Evolutionary conservation across 2,888 invertebrate species (phyloP), one percentile per base, ranked within the genome.

Genomic region (Yponomeuta malinellus): DNA sequence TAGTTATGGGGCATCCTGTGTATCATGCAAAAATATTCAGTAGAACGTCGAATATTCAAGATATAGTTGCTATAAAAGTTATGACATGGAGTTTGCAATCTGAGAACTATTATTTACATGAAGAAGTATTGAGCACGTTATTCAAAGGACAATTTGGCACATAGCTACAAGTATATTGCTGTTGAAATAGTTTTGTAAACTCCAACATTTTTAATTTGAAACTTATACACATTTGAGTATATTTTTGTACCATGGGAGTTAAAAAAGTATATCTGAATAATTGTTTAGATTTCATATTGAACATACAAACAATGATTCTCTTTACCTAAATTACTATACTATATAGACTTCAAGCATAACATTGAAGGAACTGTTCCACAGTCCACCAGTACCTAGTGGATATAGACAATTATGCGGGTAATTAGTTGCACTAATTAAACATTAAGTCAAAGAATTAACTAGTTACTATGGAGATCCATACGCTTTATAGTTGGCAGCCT

Each of bases 361-460:
- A 52, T 5, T 52, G 12, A 52, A 68, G 29, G 31, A 29, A 68
- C 3, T 10, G 48, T 48, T 63, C 43, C 67, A 68, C 70, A 23
- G 70, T 59, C 52, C 52, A 59, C 52, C 9, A 65, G 65, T 48
- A 8, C 43, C 6, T n/a, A 70, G 70, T 65, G 66, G 70, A 23
- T 64, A 65, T 12, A 64, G 63, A 63, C 63, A 63, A 43, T 68
- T 48, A 70, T 63, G 48, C 10, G 59, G n/a, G 31, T 81, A 75
- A 81, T 84, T 85, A 84, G 84, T 86, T 85, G 84, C 83, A 84
- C 86, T 88, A 78, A 81, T 83, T 84, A 59, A 87, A 85, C 84
- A 82, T 81, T 84, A 82, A 84, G 12, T 82, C 80, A 78, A 75
- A 77, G 80, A 80, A 84, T 84, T 84, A 87, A 85, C 85, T 88